Base-by-base conservation (phyloP, 1,140 invertebrate genomes). In the Achatina immaculata region DNA sequence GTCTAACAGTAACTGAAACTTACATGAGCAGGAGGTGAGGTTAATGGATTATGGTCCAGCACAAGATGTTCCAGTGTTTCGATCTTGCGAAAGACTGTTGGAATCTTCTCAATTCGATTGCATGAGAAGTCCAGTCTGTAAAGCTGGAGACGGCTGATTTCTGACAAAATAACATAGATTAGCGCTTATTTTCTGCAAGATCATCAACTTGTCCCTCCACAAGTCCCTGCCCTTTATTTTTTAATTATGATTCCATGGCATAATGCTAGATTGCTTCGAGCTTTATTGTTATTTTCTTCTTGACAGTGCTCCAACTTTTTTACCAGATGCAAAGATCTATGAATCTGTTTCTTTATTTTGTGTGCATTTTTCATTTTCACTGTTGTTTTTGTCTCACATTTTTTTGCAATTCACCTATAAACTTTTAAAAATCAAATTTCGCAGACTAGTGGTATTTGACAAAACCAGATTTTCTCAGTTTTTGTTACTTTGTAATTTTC, bases 11-110 rank as follows among this genome's bases (percentile, higher is more conserved):
- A n/a, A n/a, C n/a, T n/a, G 76, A 40, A 34, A 94, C 95, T 95
- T 93, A 98, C 96, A 91, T 95, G 95, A 81, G 96, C 95, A 81
- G 97, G 96, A 80, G 97, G 97, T 85, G 95, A 95, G 78, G 95
- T 95, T 31, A 98, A 92, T 43, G 97, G 96, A 91, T 98, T 98
- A 88, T 97, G 95, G 86, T 96, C 94, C 82, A 97, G 91, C 84
- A 94, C 93, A 19, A 98, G 93, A 73, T 95, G 94, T 83, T 96
- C 94, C 79, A 98, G 92, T 42, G 89, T 94, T 80, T 93, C 94
- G 95, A 98, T 97, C 86, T 95, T 94, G 69, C 95, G 94, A 87
- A 97, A 93, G 91, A 97, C 95, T 81, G 95, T 93, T 0, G 96
- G 96, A 82, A 98, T 93, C 72, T 94, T 94, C 58, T 95, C 94